These are phyloP conservation scores for Pogonocichla stellata DNA, from an alignment of 2,113 vertebrate species.

Conservation along the genomic window DNA sequence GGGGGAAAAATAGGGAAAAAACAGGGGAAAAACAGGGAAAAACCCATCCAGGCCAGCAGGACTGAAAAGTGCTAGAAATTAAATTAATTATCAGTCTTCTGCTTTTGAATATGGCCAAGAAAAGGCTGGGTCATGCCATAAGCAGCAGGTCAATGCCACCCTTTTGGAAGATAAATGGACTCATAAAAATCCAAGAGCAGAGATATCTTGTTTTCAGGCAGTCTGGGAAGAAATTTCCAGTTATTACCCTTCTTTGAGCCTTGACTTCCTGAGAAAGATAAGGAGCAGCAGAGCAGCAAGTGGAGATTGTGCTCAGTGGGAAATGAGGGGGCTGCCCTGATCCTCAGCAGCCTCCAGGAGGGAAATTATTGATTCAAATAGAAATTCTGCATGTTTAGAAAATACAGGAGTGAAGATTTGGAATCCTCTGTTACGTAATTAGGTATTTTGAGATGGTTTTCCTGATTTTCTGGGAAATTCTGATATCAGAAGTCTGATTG, in stretches of 20 bases:
- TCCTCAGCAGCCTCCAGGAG: background rate
- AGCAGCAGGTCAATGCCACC: background rate
- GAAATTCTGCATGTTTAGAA: background rate
- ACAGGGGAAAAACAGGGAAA: background rate
- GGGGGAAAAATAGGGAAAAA: background rate
- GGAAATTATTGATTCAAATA: accelerated
- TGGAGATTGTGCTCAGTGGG: background rate
- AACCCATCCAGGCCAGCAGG: background rate
- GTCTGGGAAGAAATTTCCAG: background rate
- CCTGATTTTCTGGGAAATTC: background rate
- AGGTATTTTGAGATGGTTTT: background rate
- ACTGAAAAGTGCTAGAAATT: background rate
- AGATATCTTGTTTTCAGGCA: background rate
- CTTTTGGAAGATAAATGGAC: background rate
- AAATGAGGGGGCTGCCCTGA: background rate
- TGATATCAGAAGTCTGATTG: accelerated
- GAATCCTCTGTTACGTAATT: background rate
- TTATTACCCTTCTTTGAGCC: background rate
- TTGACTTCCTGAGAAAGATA: background rate
- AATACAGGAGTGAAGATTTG: background rate
- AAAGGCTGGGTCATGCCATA: background rate
- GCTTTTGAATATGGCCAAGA: background rate
- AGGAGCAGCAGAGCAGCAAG: background rate
- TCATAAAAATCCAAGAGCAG: background rate
- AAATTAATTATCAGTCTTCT: background rate